Percentiles rank a stretch among this genome's conserved stretches.
These are phyloP conservation scores for Cygnus olor DNA, from an alignment of 2,797 vertebrate species.

Conservation along the genomic window DNA sequence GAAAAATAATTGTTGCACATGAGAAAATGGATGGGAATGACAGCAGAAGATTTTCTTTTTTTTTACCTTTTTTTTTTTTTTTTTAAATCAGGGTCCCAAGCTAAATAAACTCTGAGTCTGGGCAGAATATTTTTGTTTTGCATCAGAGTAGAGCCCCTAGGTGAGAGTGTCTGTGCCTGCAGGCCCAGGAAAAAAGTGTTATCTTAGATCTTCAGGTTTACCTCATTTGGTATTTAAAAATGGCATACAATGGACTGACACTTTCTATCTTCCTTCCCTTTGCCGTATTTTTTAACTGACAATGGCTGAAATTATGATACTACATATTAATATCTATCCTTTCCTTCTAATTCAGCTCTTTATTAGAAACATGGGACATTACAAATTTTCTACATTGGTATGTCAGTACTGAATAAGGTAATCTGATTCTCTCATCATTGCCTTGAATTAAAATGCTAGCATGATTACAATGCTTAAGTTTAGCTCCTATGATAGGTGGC, in stretches of 20 bases:
- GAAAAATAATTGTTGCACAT: background rate
- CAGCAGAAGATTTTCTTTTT: background rate
- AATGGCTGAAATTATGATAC: background rate
- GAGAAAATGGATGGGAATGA: background rate
- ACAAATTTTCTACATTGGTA: background rate
- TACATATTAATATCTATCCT: background rate
- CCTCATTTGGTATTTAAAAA: background rate
- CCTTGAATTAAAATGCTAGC: background rate
- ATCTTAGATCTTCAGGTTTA: background rate
- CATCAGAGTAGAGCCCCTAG: background rate
- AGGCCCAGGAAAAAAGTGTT: background rate
- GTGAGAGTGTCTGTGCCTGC: background rate
- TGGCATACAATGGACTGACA: background rate
- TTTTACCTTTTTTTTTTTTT: background rate
- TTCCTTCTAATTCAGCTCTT: background rate
- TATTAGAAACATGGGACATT: background rate
- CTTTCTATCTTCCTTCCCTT: background rate
- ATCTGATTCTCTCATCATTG: background rate
- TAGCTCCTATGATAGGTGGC: background rate
- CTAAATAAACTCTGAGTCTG: background rate
- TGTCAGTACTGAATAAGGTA: background rate
- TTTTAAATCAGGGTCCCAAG: background rate
- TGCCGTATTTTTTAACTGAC: background rate
- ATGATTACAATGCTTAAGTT: background rate
- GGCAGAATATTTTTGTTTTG: background rate